A percentile compares a stretch with the other conserved stretches of the same genome.
Evolutionary conservation across 2,113 vertebrate genomes (phyloP).

Genomic region (Hoplias malabaricus): DNA sequence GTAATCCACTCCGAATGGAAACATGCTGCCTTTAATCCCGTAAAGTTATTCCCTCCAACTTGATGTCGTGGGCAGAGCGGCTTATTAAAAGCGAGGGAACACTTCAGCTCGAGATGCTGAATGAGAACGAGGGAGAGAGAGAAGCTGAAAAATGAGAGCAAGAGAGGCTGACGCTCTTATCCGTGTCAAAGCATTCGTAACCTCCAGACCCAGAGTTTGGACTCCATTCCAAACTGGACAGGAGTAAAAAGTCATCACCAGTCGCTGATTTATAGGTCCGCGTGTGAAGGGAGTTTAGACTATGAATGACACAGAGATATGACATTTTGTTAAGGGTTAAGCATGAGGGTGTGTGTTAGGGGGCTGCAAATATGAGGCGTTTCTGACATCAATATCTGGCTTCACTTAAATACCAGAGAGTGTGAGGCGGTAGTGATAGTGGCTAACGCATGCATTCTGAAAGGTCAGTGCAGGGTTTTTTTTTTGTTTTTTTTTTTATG

Average conservation of each 20-base stretch:
- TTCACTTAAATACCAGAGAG: conserved; percentile 22
- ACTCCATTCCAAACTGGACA: neutral
- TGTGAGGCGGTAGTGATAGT: conserved; percentile 9
- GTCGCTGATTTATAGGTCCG: neutral
- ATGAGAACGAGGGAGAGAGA: neutral
- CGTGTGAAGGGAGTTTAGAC: neutral
- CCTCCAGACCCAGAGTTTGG: neutral
- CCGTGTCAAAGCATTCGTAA: conserved; percentile 14
- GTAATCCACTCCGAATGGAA: conserved; percentile 63
- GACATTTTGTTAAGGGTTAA: conserved; percentile 13
- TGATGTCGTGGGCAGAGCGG: conserved; percentile 36
- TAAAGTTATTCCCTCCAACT: conserved; percentile 53
- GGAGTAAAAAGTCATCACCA: neutral
- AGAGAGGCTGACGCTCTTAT: conserved; percentile 14
- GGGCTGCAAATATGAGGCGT: conserved; percentile 15
- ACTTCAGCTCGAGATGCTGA: neutral
- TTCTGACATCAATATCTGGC: conserved; percentile 17
- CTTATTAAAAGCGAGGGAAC: conserved; percentile 40
- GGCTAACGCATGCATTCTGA: conserved; percentile 8
- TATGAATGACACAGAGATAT: neutral
- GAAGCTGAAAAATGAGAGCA: neutral
- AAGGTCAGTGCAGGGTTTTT: too few species aligned
- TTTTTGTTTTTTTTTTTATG: too few species aligned
- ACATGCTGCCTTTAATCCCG: conserved; percentile 57
- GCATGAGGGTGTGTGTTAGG: neutral